These are phyloP conservation scores for Aramus guarauna DNA, from an alignment of 2,113 vertebrate species.

Conservation along the genomic window DNA sequence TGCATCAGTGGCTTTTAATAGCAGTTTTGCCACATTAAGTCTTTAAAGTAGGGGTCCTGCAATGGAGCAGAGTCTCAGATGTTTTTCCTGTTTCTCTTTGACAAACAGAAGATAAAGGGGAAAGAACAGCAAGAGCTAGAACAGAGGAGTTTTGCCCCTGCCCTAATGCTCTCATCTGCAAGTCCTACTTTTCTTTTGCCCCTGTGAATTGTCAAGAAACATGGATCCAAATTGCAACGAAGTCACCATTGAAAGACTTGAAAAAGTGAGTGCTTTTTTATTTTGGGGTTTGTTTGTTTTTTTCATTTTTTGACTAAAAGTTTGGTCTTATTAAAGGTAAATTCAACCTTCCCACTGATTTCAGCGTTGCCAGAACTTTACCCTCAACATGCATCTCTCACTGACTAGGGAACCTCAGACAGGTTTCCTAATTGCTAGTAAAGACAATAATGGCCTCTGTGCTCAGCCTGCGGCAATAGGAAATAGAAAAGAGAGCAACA, in stretches of 20 bases:
- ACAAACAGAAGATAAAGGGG: not conserved
- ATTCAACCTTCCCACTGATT: not conserved
- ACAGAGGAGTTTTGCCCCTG: not conserved
- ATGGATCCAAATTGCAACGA: not conserved
- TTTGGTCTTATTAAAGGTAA: not conserved
- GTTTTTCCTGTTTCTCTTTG: not conserved
- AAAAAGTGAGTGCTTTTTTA: not conserved
- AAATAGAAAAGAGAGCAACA: not conserved
- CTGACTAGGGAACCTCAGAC: not conserved
- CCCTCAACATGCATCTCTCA: not conserved
- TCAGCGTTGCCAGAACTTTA: not conserved
- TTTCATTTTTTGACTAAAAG: not conserved
- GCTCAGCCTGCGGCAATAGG: not conserved
- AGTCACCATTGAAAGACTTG: not conserved
- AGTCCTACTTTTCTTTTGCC: not conserved
- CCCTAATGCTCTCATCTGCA: not conserved
- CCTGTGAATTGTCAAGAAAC: not conserved
- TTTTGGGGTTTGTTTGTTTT: not conserved
- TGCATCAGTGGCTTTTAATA: not conserved
- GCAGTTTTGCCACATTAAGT: not conserved
- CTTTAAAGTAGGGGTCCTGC: not conserved
- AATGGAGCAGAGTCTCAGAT: not conserved
- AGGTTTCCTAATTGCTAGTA: not conserved
- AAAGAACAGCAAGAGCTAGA: not conserved
- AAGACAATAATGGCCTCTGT: not conserved